A percentile compares a stretch with the other conserved stretches of the same genome.
Conservation (phyloP, 2,113 vertebrate species). For the Microcebus murinus region DNA sequence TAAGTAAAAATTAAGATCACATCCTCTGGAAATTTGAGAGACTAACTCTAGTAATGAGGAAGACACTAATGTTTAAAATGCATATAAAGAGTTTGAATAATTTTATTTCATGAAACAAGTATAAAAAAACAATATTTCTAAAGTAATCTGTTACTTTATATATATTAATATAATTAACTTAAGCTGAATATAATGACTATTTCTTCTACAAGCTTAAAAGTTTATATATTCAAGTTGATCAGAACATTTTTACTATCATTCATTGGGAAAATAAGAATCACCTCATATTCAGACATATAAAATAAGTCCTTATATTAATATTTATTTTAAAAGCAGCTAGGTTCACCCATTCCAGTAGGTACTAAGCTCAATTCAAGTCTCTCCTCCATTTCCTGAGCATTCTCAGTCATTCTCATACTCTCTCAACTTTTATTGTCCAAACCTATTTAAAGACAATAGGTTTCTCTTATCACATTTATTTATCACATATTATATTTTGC, state of each 20-base stretch:
- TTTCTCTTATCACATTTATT: not conserved
- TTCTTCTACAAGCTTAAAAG: not conserved
- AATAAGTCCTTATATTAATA: not conserved
- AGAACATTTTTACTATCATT: slow-evolving; percentile 9
- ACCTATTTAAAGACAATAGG: not conserved
- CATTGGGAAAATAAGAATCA: not conserved
- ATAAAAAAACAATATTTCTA: slow-evolving; percentile 9
- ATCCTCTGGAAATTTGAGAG: not conserved
- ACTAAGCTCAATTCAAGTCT: not conserved
- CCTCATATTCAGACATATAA: not conserved
- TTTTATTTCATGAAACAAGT: not conserved
- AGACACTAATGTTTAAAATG: slow-evolving; percentile 1
- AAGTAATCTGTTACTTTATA: not conserved
- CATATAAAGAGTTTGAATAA: not conserved
- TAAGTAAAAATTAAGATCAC: slow-evolving; percentile 33
- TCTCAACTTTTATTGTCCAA: slow-evolving; percentile 30
- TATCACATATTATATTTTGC: not conserved
- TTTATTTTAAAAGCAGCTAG: slow-evolving; percentile 20
- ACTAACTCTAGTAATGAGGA: not conserved
- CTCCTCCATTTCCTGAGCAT: not conserved
- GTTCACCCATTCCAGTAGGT: not conserved
- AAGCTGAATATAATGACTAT: slow-evolving; percentile 22
- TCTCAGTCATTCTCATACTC: not conserved
- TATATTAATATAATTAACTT: not conserved
- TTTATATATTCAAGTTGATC: not conserved